Evolutionary conservation across 2,888 invertebrate genomes (phyloP), one percentile per base, ranked within the genome.

Genomic region (Dasysyrphus tricinctus): DNA sequence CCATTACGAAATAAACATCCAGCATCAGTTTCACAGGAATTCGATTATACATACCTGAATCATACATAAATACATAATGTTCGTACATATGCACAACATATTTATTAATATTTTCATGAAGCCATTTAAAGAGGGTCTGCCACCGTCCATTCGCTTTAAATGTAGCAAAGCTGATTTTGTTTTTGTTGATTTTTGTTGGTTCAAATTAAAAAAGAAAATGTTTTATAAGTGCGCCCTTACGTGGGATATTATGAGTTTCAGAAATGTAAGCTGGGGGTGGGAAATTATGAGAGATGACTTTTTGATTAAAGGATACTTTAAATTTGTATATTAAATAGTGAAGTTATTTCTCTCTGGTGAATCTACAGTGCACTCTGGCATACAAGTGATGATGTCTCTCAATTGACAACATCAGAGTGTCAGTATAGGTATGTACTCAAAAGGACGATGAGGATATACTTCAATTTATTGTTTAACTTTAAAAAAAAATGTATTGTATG

Each of bases 1-100:
- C 42, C 49, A 81, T 77, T 77, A 49, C 77, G 81, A 72, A 84
- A 85, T 63, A 81, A 77, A 85, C 77, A 85, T 74, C 49, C 51
- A 69, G 37, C 69, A 56, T 44, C 81, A 78, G 77, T 24, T 16
- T 54, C 32, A 69, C 54, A 56, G 37, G 14, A 67, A 42, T 49
- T 70, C 69, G 9, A 14, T 16, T 29, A 32, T 3, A 12, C 3
- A 59, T 34, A 5, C n/a, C n/a, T 11, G 12, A 14, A 5, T n/a
- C 24, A 24, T 12, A 19, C 3, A 6, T 42, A 24, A 24, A 24
- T 24, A 24, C 24, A 2, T 24, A 24, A 24, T 24, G 1, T 3
- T 6, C 4, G 16, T n/a, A 37, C 3, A 19, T 19, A 6, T 39
- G 5, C n/a, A n/a, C n/a, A n/a, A n/a, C 14, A 14, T 0, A 39